Evolutionary conservation across 2,797 vertebrate species (phyloP), one percentile per base, ranked within the genome.

Genomic region (Galagoides demidoff): DNA sequence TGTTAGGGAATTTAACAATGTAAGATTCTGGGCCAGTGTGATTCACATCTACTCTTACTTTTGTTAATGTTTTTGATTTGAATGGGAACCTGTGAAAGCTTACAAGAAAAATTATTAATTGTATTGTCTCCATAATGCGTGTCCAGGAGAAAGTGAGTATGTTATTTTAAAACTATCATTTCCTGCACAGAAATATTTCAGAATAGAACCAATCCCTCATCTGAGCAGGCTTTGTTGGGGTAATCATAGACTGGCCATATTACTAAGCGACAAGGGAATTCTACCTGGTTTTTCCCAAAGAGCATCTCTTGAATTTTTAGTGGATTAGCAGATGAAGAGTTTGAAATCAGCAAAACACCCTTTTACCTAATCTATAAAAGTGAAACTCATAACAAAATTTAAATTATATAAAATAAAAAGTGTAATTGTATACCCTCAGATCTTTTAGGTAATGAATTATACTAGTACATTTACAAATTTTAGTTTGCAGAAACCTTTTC

Each of bases 401-500:
- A 37, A 76, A 83, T 81, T 71, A 4, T 43, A 16, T 84, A 71
- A 68, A 87, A 71, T 85, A 39, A 73, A 76, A 85, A 73, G 17
- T 87, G 25, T 92, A 85, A 57, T 52, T n/a, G n/a, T 81, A 12
- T 55, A 8, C 13, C 2, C 2, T 63, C 22, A 13, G 27, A 34
- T 63, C 52, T 83, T 70, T 93, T 85, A 85, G 39, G 49, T 77
- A 76, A 78, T 63, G 25, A 88, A 43, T 78, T 95, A n/a, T 3
- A 20, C 3, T 49, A 12, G 7, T 83, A 22, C 22, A 52, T 57
- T 66, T 89, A 83, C 31, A 79, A 7, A 76, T 43, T 43, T 84
- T 88, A 82, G 68, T 85, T 82, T 57, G 89, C 27, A 85, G 68
- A 89, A 82, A 73, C 22, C 22, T n/a, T 91, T 39, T 76, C 68